Evolutionary conservation across 2,113 vertebrate species (phyloP).

Genomic region (Cercocebus atys): DNA sequence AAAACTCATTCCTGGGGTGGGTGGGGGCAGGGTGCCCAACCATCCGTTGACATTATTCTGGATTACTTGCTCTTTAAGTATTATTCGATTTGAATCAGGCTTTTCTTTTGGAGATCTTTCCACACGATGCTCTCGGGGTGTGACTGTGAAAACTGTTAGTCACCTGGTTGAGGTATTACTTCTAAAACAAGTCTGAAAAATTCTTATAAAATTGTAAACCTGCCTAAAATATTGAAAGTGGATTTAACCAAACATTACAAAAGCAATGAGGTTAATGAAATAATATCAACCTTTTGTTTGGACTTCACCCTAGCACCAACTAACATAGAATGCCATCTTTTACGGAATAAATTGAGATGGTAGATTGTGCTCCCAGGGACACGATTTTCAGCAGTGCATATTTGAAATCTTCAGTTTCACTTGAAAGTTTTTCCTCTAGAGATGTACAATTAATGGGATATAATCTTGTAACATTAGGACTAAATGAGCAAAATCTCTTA

Average conservation of each 20-base stretch:
- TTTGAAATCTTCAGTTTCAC: background rate
- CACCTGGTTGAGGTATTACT: background rate
- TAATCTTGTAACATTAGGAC: background rate
- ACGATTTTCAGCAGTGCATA: background rate
- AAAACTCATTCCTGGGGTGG: background rate
- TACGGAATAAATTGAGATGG: background rate
- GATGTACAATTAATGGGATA: background rate
- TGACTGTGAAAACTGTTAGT: background rate
- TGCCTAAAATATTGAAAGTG: background rate
- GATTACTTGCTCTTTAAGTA: background rate
- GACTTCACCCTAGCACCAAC: background rate
- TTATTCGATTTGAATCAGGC: background rate
- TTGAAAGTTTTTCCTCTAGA: background rate
- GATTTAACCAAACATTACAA: background rate
- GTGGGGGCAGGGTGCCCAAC: background rate
- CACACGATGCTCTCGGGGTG: rapidly evolving
- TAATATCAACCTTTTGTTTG: background rate
- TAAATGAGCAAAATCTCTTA: background rate
- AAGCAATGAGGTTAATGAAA: background rate
- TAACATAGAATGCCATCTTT: background rate
- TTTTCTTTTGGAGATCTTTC: background rate
- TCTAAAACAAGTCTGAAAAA: background rate
- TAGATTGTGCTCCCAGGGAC: background rate
- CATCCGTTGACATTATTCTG: background rate
- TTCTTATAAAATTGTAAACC: background rate